Evolutionary conservation across 2,113 vertebrate genomes (phyloP).

Genomic region (Orientallactaga bullata): DNA sequence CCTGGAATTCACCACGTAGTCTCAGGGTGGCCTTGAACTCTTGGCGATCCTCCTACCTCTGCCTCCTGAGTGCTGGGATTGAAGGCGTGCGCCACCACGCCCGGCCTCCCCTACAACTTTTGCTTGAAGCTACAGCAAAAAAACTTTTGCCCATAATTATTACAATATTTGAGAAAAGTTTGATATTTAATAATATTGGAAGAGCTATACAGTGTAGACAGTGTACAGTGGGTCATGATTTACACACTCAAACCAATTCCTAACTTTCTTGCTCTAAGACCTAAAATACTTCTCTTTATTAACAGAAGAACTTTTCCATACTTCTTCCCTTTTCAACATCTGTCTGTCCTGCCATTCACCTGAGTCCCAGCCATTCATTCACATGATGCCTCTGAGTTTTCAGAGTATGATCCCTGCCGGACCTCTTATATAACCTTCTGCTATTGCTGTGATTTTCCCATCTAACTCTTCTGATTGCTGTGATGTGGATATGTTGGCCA

Average conservation of each 20-base stretch:
- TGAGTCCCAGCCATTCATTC: not conserved
- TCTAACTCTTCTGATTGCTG: not conserved
- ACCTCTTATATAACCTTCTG: not conserved
- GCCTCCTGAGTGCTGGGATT: too few species aligned
- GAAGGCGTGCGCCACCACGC: too few species aligned
- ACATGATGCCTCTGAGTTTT: not conserved
- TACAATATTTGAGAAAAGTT: not conserved
- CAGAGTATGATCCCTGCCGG: rapidly evolving
- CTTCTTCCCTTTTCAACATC: too few species aligned
- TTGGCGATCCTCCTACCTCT: too few species aligned
- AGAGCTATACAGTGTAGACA: not conserved
- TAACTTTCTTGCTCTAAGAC: not conserved
- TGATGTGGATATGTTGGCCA: not conserved
- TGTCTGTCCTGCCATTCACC: not conserved
- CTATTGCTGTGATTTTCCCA: not conserved
- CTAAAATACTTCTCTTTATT: not conserved
- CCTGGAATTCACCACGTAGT: too few species aligned
- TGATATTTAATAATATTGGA: not conserved
- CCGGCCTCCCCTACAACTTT: not conserved
- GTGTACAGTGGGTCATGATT: not conserved
- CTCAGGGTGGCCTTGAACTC: too few species aligned
- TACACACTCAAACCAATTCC: not conserved
- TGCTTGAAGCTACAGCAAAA: not conserved
- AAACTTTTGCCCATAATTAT: not conserved
- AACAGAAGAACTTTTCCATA: not conserved